These are phyloP conservation scores for Percopsis transmontana DNA, from an alignment of 2,113 vertebrate genomes.

Conservation along the genomic window DNA sequence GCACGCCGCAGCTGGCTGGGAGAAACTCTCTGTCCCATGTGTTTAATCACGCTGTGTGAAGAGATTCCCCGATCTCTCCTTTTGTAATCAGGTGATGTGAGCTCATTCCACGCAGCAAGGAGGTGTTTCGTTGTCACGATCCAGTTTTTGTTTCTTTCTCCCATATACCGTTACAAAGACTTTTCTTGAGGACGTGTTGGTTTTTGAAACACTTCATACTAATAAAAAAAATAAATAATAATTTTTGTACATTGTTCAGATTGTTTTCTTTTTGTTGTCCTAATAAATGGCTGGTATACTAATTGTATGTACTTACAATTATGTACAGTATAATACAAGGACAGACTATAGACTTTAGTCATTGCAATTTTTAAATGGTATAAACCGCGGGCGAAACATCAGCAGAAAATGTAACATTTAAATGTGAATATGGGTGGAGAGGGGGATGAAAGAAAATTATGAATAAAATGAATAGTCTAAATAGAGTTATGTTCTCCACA, in stretches of 20 bases:
- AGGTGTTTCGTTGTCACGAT: conserved; percentile 37
- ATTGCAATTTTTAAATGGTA: too few relatives aligned
- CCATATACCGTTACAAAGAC: conserved; percentile 47
- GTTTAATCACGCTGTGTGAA: conserved; percentile 42
- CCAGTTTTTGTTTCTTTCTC: conserved; percentile 71
- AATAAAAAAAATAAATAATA: conserved; percentile 59
- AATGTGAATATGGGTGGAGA: too few relatives aligned
- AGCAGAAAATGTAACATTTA: too few relatives aligned
- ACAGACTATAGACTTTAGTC: too few relatives aligned
- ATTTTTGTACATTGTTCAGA: conserved; percentile 77
- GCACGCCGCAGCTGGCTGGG: conserved; percentile 33
- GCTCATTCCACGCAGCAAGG: conserved; percentile 29
- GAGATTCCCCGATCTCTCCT: conserved; percentile 32
- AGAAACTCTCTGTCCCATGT: conserved; percentile 39
- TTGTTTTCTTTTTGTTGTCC: conserved; percentile 41
- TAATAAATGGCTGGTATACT: conserved; percentile 2
- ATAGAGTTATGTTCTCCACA: too few relatives aligned
- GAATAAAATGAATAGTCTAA: too few relatives aligned
- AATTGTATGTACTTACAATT: conserved; percentile 1
- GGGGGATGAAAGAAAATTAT: too few relatives aligned
- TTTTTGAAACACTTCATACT: conserved; percentile 72
- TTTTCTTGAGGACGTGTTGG: conserved; percentile 30
- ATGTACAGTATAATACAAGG: too few relatives aligned
- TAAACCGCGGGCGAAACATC: too few relatives aligned
- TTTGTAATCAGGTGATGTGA: conserved; percentile 38